Percentiles rank a stretch among this genome's conserved stretches.
Evolutionary conservation across 1,140 invertebrate genomes (phyloP).

Genomic region (Atopsyche davidsoni): DNA sequence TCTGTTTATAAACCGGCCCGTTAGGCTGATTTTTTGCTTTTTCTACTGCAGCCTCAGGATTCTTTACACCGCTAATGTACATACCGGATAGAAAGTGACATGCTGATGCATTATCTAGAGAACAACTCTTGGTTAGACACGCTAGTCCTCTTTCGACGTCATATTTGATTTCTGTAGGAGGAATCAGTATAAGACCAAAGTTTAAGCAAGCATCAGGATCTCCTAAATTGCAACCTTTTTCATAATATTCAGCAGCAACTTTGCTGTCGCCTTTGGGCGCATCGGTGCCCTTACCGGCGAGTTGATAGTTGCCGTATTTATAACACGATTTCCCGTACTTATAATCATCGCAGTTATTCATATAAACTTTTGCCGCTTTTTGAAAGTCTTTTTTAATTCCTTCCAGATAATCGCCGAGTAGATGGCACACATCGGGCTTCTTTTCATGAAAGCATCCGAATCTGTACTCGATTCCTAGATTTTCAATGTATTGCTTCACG

Average conservation of each 20-base stretch:
- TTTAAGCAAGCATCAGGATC: slow-evolving; percentile 67
- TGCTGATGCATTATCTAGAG: slow-evolving; percentile 60
- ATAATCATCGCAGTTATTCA: slow-evolving; percentile 78
- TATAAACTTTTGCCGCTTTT: slow-evolving; percentile 72
- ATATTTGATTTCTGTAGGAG: slow-evolving; percentile 43
- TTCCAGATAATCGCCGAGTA: slow-evolving; percentile 83
- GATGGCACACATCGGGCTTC: slow-evolving; percentile 73
- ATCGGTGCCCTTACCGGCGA: slow-evolving; percentile 56
- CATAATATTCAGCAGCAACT: slow-evolving; percentile 65
- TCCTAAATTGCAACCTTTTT: slow-evolving; percentile 68
- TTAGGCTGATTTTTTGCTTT: slow-evolving; percentile 35
- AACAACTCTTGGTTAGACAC: slow-evolving; percentile 63
- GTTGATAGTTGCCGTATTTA: slow-evolving; percentile 70
- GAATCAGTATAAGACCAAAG: slow-evolving; percentile 63
- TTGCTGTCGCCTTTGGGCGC: slow-evolving; percentile 45
- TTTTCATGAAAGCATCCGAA: slow-evolving; percentile 72
- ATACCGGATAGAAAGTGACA: slow-evolving; percentile 76
- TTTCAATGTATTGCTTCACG: slow-evolving; percentile 80
- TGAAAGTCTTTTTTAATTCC: slow-evolving; percentile 70
- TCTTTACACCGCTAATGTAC: slow-evolving; percentile 65
- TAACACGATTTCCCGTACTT: slow-evolving; percentile 77
- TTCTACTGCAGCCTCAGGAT: slow-evolving; percentile 36
- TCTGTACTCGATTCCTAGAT: slow-evolving; percentile 84
- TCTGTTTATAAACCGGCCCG: background rate
- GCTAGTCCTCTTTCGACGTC: slow-evolving; percentile 52